A percentile compares a stretch with the other conserved stretches of the same genome.
Conservation (phyloP, 2,797 vertebrate genomes). For the Aselliscus stoliczkanus region DNA sequence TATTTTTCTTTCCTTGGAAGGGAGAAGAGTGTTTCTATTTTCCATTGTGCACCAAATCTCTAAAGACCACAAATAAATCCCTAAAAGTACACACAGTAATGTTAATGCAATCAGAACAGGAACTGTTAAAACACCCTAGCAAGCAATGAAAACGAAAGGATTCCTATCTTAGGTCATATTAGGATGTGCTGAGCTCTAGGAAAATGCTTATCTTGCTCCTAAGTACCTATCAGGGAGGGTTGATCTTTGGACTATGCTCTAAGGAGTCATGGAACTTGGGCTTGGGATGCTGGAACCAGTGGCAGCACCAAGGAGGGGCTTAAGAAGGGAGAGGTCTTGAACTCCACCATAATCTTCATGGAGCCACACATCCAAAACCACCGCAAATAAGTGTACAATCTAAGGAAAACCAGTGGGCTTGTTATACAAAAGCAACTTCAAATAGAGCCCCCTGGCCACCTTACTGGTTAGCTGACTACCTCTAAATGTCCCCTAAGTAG, state of each 20-base stretch:
- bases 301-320: neutral
- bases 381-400: neutral
- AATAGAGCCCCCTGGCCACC: neutral
- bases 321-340: neutral
- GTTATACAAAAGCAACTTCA: neutral
- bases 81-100: neutral
- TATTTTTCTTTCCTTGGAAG: neutral
- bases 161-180: neutral
- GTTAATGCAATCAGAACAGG: neutral
- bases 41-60: slow-evolving; percentile 20
- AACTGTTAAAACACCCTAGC: neutral
- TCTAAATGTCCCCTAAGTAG: neutral
- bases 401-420: neutral
- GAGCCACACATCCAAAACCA: neutral
- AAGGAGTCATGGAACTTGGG: neutral
- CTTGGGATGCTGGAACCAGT: neutral
- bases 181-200: neutral
- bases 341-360: neutral
- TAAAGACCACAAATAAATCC: slow-evolving; percentile 20
- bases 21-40: slow-evolving; percentile 33
- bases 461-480: neutral
- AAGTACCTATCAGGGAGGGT: neutral
- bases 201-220: neutral
- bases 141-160: neutral
- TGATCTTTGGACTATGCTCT: neutral